phyloP scores from a whole-genome alignment of 1,140 invertebrate genomes.

The Samia ricini region DNA sequence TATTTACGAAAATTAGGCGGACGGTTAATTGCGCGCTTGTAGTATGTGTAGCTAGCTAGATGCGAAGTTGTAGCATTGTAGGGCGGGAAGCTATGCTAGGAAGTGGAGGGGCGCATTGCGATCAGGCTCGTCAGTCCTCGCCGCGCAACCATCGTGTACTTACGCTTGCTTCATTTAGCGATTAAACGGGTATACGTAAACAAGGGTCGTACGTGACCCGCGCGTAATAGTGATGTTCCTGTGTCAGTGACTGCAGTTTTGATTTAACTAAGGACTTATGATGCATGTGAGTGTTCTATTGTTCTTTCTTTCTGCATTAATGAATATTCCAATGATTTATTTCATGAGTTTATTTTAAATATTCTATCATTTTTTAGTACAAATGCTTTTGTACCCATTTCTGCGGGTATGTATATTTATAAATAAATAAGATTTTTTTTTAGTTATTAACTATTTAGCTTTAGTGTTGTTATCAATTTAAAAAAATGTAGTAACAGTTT shows the following conservation, averaged over 20 bases:
- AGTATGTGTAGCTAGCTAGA: no score
- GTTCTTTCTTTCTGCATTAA: neutral
- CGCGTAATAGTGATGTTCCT: slow-evolving; percentile 46
- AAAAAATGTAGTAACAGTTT: no score
- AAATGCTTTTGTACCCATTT: no score
- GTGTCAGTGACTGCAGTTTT: slow-evolving; percentile 43
- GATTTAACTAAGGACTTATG: slow-evolving; percentile 42
- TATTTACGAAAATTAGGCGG: neutral
- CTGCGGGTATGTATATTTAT: no score
- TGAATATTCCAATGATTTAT: neutral
- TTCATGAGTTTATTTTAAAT: neutral
- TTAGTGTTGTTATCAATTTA: no score
- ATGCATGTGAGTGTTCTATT: slow-evolving; percentile 64
- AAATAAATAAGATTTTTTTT: no score
- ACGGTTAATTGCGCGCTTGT: neutral
- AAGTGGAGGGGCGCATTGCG: neutral
- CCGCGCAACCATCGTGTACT: slow-evolving; percentile 40
- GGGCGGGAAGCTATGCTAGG: slow-evolving; percentile 18
- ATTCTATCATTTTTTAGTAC: no score
- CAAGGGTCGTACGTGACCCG: slow-evolving; percentile 48
- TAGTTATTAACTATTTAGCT: no score
- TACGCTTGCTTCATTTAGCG: slow-evolving; percentile 21
- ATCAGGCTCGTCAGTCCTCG: slow-evolving; percentile 33
- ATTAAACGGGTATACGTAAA: slow-evolving; percentile 37
- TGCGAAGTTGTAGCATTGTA: neutral